Evolutionary conservation across 2,113 vertebrate genomes (phyloP).

Genomic region (Aleadryas rufinucha): DNA sequence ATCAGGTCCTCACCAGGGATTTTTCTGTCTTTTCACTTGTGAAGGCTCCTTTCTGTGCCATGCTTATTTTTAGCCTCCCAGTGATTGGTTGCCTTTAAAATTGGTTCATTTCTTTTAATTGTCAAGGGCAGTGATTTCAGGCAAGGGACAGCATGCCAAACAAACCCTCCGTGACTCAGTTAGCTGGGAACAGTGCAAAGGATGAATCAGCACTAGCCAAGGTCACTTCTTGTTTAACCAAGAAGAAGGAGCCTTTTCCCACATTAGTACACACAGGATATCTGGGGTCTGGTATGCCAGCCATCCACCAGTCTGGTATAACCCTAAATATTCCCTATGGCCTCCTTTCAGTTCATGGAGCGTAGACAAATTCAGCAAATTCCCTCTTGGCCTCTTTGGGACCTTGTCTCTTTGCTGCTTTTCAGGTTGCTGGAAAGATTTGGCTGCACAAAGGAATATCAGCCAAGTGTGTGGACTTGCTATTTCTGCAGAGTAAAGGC

Average conservation of each 20-base stretch:
- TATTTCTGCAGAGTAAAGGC: neutral
- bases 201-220: constrained; percentile 55
- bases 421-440: constrained; percentile 10
- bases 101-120: constrained; percentile 49
- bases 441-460: constrained; percentile 31
- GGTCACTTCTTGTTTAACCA: constrained; percentile 27
- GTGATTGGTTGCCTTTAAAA: constrained; percentile 11
- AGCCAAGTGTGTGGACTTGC: neutral
- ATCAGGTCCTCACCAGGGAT: neutral
- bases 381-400: neutral
- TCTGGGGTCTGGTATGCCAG: neutral
- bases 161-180: constrained; percentile 28
- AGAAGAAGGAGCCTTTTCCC: neutral
- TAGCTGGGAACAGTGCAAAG: constrained; percentile 4
- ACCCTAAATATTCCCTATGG: neutral
- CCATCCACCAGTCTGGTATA: neutral
- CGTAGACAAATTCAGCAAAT: neutral
- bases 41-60: constrained; percentile 22
- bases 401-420: neutral
- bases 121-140: constrained; percentile 34
- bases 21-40: neutral
- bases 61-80: constrained; percentile 43
- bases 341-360: neutral
- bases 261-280: neutral
- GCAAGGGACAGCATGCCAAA: constrained; percentile 31